Conservation (phyloP, 1,140 invertebrate species). For the Rhyacophila brunnea region DNA sequence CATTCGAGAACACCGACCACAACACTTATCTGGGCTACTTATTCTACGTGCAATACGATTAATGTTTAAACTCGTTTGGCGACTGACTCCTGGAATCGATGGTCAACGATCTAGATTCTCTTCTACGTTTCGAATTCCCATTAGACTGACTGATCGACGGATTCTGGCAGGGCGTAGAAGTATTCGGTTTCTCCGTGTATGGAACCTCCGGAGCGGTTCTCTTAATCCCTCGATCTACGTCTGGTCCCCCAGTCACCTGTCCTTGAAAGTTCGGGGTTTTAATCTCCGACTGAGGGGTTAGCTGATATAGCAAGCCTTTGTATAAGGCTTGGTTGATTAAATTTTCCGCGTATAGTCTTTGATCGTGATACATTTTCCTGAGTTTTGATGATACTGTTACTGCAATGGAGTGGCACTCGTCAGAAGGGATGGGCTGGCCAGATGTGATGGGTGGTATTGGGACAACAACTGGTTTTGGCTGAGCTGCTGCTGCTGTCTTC, state of each 20-base stretch:
- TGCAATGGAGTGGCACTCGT: conserved; percentile 22
- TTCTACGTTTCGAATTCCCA: neutral
- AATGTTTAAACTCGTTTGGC: no score
- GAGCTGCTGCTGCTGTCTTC: neutral
- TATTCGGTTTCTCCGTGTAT: neutral
- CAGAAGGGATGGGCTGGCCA: neutral
- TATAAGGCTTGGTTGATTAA: conserved; percentile 31
- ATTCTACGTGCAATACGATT: no score
- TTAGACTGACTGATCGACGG: neutral
- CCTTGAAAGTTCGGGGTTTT: conserved; percentile 20
- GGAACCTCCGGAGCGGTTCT: neutral
- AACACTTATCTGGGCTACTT: no score
- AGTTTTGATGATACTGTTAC: conserved; percentile 32
- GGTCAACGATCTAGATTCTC: neutral
- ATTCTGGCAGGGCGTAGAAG: neutral
- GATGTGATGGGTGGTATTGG: neutral
- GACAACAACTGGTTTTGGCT: neutral
- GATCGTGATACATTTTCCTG: conserved; percentile 35
- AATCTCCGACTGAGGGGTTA: conserved; percentile 23
- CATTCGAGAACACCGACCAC: no score
- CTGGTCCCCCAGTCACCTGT: neutral
- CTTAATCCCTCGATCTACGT: neutral
- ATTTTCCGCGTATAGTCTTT: conserved; percentile 31
- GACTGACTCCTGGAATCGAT: neutral
- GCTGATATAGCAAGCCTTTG: conserved; percentile 19